phyloP scores from a whole-genome alignment of 1,140 invertebrate genomes.

The Campoletis sonorensis region DNA sequence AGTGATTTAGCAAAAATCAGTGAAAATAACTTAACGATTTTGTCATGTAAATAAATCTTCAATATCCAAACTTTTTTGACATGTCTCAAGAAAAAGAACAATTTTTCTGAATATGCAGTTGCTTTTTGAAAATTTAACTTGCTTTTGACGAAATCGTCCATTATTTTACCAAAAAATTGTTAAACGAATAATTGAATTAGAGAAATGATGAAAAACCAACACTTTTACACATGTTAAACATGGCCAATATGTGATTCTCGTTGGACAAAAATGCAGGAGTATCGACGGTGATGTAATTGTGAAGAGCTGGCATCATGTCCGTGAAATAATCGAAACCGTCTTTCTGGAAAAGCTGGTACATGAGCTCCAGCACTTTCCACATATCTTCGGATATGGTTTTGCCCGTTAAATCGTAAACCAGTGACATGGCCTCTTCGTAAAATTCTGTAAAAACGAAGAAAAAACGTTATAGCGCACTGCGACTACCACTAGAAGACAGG shows the following conservation, averaged over 20 bases:
- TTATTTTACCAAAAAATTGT: no score
- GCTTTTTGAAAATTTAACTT: no score
- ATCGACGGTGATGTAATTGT: slow-evolving; percentile 98
- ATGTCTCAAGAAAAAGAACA: no score
- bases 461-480: no score
- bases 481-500: no score
- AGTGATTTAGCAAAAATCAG: neutral
- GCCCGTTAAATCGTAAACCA: slow-evolving; percentile 94
- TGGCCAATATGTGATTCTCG: slow-evolving; percentile 91
- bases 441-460: slow-evolving; percentile 84
- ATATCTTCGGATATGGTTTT: slow-evolving; percentile 93
- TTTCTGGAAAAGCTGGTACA: slow-evolving; percentile 94
- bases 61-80: no score
- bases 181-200: neutral
- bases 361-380: slow-evolving; percentile 96
- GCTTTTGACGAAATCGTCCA: no score
- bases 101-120: no score
- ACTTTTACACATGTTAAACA: slow-evolving; percentile 97
- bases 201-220: slow-evolving; percentile 76
- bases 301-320: slow-evolving; percentile 98
- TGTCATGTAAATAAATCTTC: no score
- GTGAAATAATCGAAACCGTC: slow-evolving; percentile 98
- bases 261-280: slow-evolving; percentile 94
- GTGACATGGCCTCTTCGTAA: slow-evolving; percentile 95
- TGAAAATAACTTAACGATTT: no score